Evolutionary conservation across 2,113 vertebrate genomes (phyloP).

Genomic region (Elgaria multicarinata): DNA sequence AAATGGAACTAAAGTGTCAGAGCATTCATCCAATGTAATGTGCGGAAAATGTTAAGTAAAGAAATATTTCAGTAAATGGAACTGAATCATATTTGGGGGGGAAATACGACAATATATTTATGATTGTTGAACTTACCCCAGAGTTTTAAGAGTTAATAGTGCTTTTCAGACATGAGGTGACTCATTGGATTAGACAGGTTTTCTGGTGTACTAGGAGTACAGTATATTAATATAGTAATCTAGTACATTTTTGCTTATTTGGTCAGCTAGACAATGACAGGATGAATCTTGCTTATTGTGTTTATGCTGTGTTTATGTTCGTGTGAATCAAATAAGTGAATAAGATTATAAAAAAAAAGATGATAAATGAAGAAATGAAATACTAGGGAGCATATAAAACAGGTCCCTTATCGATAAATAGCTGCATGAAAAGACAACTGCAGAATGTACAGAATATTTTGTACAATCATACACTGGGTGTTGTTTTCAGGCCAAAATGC

Average conservation of each 20-base stretch:
- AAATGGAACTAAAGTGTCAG: neutral
- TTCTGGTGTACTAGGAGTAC: neutral
- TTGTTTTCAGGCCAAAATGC: neutral
- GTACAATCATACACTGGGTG: neutral
- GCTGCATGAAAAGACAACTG: conserved; percentile 11
- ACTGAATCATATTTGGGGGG: neutral
- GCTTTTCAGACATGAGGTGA: neutral
- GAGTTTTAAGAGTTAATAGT: neutral
- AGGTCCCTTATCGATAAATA: neutral
- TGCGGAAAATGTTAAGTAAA: neutral
- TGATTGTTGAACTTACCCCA: neutral
- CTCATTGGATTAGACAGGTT: neutral
- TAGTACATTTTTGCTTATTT: neutral
- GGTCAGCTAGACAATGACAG: neutral
- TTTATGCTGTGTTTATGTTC: neutral
- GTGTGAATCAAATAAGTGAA: neutral
- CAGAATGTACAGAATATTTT: neutral
- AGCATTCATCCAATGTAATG: neutral
- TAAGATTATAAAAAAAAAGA: neutral
- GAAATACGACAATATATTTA: neutral
- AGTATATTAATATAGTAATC: neutral
- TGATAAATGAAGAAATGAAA: neutral
- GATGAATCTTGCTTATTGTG: neutral
- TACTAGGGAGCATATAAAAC: conserved; percentile 33
- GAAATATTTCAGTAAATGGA: neutral